Evolutionary conservation across 35 echinoderm and acorn worm genomes (phyloP).

Genomic region (Heliocidaris tuberculata): DNA sequence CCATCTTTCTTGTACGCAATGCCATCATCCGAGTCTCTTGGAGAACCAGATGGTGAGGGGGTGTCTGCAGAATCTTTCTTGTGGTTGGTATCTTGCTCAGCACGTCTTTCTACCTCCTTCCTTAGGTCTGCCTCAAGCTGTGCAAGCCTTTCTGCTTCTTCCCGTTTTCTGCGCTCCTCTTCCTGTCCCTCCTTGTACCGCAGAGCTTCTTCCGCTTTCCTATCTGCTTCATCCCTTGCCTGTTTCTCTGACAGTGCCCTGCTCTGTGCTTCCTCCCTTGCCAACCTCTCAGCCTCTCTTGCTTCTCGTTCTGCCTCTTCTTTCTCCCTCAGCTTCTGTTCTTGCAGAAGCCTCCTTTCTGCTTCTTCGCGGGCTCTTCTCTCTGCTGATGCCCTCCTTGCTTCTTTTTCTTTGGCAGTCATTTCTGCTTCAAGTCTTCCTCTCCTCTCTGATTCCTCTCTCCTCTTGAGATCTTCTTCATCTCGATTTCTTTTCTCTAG

Average conservation of each 20-base stretch:
- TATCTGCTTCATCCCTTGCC: constrained; percentile 61
- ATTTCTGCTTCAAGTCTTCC: constrained; percentile 49
- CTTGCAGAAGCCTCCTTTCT: constrained; percentile 15
- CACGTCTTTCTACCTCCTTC: not conserved
- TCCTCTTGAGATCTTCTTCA: constrained; percentile 55
- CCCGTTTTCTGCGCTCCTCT: constrained; percentile 25
- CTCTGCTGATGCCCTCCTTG: constrained; percentile 45
- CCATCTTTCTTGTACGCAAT: constrained; percentile 19
- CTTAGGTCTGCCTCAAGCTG: constrained; percentile 25
- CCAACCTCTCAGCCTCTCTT: constrained; percentile 36
- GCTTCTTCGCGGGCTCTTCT: constrained; percentile 18
- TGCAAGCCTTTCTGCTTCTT: constrained; percentile 37
- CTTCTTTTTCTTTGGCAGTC: constrained; percentile 45
- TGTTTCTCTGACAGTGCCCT: constrained; percentile 42
- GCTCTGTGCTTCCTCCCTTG: constrained; percentile 31
- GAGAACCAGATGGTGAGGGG: not conserved
- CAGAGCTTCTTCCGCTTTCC: constrained; percentile 46
- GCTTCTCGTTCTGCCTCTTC: constrained; percentile 42
- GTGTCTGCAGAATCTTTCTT: not conserved
- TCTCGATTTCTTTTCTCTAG: constrained; percentile 60
- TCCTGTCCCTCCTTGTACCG: constrained; percentile 49
- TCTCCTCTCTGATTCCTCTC: constrained; percentile 47
- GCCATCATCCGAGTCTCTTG: not conserved
- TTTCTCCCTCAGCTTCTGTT: constrained; percentile 26
- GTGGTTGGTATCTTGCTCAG: not conserved